Percentiles rank a stretch among this genome's conserved stretches.
Conservation (phyloP, 2,113 vertebrate genomes). For the Rutilus rutilus region DNA sequence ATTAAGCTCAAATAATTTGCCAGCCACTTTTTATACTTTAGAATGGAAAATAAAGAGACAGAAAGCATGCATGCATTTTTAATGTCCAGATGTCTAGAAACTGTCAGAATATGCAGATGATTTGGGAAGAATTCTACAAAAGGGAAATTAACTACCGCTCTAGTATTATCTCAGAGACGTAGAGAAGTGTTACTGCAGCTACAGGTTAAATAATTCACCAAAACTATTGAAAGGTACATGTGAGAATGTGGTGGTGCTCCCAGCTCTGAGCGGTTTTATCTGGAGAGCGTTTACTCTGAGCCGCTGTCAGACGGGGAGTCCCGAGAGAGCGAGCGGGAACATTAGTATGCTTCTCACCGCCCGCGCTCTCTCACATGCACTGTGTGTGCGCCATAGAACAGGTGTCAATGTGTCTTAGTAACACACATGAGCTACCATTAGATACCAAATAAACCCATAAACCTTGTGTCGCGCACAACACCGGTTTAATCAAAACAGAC, state of each 20-base stretch:
- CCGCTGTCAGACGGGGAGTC: background rate
- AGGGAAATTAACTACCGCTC: background rate
- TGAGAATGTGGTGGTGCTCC: background rate
- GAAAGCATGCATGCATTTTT: background rate
- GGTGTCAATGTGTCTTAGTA: background rate
- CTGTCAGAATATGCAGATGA: background rate
- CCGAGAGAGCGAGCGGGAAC: background rate
- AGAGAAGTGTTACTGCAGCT: background rate
- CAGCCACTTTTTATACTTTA: background rate
- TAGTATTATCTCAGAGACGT: background rate
- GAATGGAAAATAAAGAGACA: background rate
- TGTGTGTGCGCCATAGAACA: slow-evolving; percentile 4
- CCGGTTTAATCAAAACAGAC: background rate
- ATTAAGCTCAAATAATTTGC: background rate
- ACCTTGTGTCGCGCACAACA: background rate
- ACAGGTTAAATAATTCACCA: slow-evolving; percentile 11
- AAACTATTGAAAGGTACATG: background rate
- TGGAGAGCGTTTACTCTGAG: slow-evolving; percentile 25
- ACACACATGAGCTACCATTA: slow-evolving; percentile 6
- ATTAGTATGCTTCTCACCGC: slow-evolving; percentile 22
- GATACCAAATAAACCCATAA: background rate
- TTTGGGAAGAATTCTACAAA: background rate
- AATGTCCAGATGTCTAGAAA: background rate
- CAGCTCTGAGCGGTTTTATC: slow-evolving; percentile 3
- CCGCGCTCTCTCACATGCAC: background rate